A percentile compares a stretch with the other conserved stretches of the same genome.
Evolutionary conservation across 2,113 vertebrate genomes (phyloP).

Genomic region (Irena cyanogastra): DNA sequence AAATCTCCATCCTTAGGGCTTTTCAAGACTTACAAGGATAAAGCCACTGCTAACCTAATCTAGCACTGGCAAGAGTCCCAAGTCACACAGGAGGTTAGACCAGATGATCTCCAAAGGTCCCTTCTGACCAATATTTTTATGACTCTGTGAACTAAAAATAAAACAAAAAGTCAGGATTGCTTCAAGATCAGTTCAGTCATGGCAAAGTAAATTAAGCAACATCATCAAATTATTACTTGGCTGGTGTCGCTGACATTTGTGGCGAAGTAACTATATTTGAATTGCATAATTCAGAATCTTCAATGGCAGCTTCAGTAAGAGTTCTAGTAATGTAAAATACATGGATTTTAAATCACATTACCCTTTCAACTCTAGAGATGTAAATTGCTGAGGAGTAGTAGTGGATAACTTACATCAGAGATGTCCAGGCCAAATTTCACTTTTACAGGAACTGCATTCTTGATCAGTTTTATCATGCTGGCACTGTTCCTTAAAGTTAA

Average conservation of each 20-base stretch:
- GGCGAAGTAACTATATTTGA: not conserved
- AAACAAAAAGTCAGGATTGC: not conserved
- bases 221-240: conserved; percentile 10
- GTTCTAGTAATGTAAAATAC: not conserved
- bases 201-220: not conserved
- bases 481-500: not conserved
- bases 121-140: conserved; percentile 9
- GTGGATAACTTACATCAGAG: not conserved
- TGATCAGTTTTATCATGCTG: not conserved
- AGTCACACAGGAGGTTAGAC: not conserved
- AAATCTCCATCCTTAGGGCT: not conserved
- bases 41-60: not conserved
- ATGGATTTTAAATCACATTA: conserved; percentile 43
- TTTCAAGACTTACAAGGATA: not conserved
- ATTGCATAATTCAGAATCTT: conserved; percentile 17
- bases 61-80: not conserved
- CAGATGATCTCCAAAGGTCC: not conserved
- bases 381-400: not conserved
- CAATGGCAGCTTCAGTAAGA: not conserved
- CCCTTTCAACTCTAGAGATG: not conserved
- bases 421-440: not conserved
- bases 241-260: not conserved
- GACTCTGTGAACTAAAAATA: not conserved
- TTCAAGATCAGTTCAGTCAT: not conserved
- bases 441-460: not conserved